Percentiles rank a stretch among this genome's conserved stretches.
Conservation (phyloP, 2,113 vertebrate species). For the Plectropomus leopardus region DNA sequence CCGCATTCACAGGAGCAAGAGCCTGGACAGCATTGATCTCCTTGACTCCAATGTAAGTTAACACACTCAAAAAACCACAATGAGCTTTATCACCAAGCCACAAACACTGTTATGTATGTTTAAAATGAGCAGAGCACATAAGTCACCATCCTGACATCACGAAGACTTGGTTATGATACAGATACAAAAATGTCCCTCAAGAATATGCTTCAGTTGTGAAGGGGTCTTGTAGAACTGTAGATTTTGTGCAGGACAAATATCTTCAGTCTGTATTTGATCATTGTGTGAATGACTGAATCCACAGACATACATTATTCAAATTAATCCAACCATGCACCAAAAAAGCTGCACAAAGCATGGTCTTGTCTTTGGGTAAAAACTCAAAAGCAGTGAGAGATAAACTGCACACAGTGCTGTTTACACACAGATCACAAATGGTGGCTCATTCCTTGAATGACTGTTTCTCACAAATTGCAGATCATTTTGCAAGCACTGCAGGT, state of each 20-base stretch:
- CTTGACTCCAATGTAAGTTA: constrained; percentile 96
- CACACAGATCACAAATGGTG: not conserved
- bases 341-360: not conserved
- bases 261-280: not conserved
- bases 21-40: constrained; percentile 94
- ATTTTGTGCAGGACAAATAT: not conserved
- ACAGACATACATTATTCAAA: not conserved
- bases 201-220: not conserved
- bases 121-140: constrained; percentile 1
- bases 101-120: not conserved
- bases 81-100: not conserved
- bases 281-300: not conserved
- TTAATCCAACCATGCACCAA: not conserved
- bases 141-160: not conserved
- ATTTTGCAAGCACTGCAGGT: not conserved
- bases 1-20: constrained; percentile 96
- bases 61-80: constrained; percentile 36
- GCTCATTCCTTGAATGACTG: not conserved
- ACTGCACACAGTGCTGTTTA: not conserved
- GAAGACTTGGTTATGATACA: not conserved
- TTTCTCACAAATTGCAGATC: not conserved
- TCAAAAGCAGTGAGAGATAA: not conserved
- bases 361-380: not conserved
- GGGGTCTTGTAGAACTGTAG: not conserved
- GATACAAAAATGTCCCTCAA: not conserved